Evolutionary conservation across 2,888 invertebrate genomes (phyloP), one percentile per base, ranked within the genome.

Genomic region (Odontocolon sp.): DNA sequence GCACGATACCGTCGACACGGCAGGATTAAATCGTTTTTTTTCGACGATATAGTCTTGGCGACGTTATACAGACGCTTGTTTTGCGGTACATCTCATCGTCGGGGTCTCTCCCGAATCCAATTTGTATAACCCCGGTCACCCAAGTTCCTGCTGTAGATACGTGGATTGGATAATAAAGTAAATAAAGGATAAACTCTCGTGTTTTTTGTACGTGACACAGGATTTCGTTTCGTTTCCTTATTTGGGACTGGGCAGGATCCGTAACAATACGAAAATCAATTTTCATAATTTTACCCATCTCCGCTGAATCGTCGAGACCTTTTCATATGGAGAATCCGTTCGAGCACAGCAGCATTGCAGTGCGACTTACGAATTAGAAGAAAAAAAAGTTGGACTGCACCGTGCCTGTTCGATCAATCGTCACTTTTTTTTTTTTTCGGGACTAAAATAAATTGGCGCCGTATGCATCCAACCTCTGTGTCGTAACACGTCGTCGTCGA

Each of bases 361-460:
- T 9, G 42, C 40, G n/a, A 16, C 14, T 59, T 1, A 38, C 36
- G 36, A 16, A 14, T 21, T 21, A 31, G 18, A 50, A 8, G 18
- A 54, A 63, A 42, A 54, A 68, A 56, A 64, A 52, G 14, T 66
- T 16, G 42, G 50, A 45, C 16, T 50, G 54, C 50, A 59, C 9
- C 47, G 28, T 23, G 63, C 47, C 6, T 21, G 31, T 61, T 36
- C 38, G 38, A 73, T 77, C 68, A 77, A 77, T 77, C 68, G 40
- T 36, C 50, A 42, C 38, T 70, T 50, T 54, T 38, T 73, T 67
- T 68, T 66, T 66, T 16, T 26, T 66, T 64, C 73, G 69, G 21
- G 69, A 47, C 54, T 69, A 77, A 77, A 77, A 77, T 77, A 77
- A 77, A 77, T 77, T 73, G 77, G 73, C 77, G 73, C 69, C 64